A percentile compares a stretch with the other conserved stretches of the same genome.
These are phyloP conservation scores for Dryocosmus kuriphilus DNA, from an alignment of 2,888 invertebrate species.

Conservation along the genomic window DNA sequence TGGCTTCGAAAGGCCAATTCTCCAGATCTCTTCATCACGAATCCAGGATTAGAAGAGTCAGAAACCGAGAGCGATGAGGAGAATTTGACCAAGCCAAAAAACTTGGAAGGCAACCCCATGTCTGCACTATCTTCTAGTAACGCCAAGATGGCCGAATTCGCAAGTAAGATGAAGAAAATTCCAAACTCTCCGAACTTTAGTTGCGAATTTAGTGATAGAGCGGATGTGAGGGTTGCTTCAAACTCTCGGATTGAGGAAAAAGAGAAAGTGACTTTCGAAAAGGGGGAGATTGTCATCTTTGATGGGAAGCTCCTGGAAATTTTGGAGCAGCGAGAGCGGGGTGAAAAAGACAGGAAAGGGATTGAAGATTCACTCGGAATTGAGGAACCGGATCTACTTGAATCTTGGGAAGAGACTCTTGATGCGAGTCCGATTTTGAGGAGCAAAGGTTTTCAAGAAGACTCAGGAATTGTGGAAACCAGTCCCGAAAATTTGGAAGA, in stretches of 20 bases:
- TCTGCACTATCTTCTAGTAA: conserved; percentile 79
- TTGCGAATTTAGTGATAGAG: conserved; percentile 75
- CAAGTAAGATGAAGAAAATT: too few species aligned
- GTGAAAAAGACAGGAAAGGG: conserved; percentile 42
- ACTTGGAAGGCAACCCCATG: conserved; percentile 80
- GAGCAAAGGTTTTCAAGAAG: conserved; percentile 56
- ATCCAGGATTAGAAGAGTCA: conserved; percentile 55
- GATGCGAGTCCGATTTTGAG: conserved; percentile 64
- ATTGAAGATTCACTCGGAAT: conserved; percentile 65
- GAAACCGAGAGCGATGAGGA: conserved; percentile 61
- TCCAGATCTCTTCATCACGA: conserved; percentile 71
- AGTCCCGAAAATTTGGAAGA: conserved; percentile 63
- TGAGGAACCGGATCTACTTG: conserved; percentile 78
- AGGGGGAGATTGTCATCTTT: conserved; percentile 73
- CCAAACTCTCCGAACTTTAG: conserved; percentile 35
- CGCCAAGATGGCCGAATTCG: conserved; percentile 74
- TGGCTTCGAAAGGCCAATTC: conserved; percentile 79
- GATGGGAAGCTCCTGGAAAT: conserved; percentile 69
- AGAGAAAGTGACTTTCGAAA: conserved; percentile 70
- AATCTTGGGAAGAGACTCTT: conserved; percentile 78
- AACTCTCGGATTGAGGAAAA: conserved; percentile 71
- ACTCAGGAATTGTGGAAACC: conserved; percentile 59
- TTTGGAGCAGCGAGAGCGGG: neutral
- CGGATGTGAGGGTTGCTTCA: conserved; percentile 76
- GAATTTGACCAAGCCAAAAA: conserved; percentile 78